Evolutionary conservation across 2,888 invertebrate genomes (phyloP), one percentile per base, ranked within the genome.

Genomic region (Sarcophaga caerulescens): DNA sequence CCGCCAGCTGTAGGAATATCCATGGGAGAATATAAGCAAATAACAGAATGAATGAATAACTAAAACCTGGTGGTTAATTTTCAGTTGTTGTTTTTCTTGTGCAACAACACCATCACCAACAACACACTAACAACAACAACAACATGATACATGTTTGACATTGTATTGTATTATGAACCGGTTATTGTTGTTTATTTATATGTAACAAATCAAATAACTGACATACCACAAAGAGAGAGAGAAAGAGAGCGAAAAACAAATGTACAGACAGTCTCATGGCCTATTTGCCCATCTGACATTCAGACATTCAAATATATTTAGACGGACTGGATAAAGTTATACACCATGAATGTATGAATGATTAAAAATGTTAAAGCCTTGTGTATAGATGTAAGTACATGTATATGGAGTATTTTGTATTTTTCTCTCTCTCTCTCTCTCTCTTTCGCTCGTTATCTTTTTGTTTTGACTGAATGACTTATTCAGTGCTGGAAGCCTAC

Each of bases 401-500:
- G 10, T 52, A 6, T 52, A 17, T 52, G 47, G 1, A 52, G 14
- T 52, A 5, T 52, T 52, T 52, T 17, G 12, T 52, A 52, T 14
- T 4, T 4, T 52, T 52, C 4, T 14, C 17, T 14, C 52, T 17
- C 52, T 47, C 47, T 47, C 47, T 75, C 52, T 75, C 11, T 14
- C 5, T 62, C 44, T 70, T 65, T 21, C 59, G n/a, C 59, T 60
- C 65, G 44, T 65, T 81, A 47, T 14, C 3, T 3, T 59, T 62
- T 57, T 65, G 63, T 63, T 63, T 73, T 71, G 60, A 65, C 45
- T 84, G 84, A 75, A 68, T 84, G 83, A 68, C 59, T 78, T 71
- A 73, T 77, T 44, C 88, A 89, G 88, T 89, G 88, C 86, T 87
- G 88, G 83, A 88, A 88, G 88, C 88, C 89, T 89, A 89, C 89